Conservation (phyloP, 2,113 vertebrate species). For the Pantherophis guttatus region DNA sequence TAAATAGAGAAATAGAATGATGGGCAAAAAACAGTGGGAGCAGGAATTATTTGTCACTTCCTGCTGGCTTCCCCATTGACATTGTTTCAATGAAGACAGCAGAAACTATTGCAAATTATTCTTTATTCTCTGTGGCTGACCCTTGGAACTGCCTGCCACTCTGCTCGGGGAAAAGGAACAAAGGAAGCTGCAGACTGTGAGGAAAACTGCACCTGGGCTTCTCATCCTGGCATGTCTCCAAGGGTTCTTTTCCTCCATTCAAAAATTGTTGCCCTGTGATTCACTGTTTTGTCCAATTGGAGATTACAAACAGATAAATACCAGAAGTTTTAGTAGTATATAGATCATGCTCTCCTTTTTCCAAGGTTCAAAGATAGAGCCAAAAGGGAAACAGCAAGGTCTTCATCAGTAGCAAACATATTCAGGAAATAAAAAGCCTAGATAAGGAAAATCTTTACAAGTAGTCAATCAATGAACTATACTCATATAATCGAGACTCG, state of each 20-base stretch:
- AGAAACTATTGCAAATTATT: neutral
- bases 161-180: neutral
- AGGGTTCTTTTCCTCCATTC: neutral
- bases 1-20: neutral
- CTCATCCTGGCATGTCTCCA: neutral
- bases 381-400: neutral
- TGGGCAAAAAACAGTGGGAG: neutral
- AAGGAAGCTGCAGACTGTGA: neutral
- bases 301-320: neutral
- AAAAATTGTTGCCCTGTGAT: neutral
- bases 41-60: neutral
- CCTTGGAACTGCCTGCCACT: neutral
- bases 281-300: neutral
- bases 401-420: neutral
- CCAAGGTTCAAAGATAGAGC: neutral
- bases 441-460: neutral
- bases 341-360: neutral
- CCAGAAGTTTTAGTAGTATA: too few relatives aligned
- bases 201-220: neutral
- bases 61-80: neutral
- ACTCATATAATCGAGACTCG: neutral
- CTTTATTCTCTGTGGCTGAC: neutral
- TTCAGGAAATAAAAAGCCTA: neutral
- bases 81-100: neutral
- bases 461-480: neutral